Base-by-base conservation (phyloP, 1,140 invertebrate genomes). In the Cydia amplana region DNA sequence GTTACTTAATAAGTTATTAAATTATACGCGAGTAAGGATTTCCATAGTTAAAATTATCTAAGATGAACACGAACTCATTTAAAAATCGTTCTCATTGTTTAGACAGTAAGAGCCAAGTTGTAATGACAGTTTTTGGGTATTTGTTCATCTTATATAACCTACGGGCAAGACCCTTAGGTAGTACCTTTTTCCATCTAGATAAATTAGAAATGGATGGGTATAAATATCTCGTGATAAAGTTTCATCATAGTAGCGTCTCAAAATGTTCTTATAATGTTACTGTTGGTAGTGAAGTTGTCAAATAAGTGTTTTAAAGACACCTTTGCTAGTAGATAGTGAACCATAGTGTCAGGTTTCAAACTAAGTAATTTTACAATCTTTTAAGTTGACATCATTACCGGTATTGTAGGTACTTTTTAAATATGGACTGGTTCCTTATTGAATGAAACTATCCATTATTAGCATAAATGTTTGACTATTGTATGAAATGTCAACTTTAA, bases 1-100 rank as follows among this genome's bases (percentile, higher is more conserved):
- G 64, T 74, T 77, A 77, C 76, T 77, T 77, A 77, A 77, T 77
- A 74, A 70, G 43, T 74, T 74, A 74, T 77, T 65, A 9, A 18
- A 70, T 70, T 36, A 70, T 40, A 25, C 28, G n/a, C 32, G 5
- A 16, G 16, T 67, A 67, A 67, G 25, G 51, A 10, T 60, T 60
- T 60, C 20, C 9, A 23, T 20, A 60, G 20, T 60, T 60, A n/a
- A 2, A 60, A 60, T 60, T 60, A 51, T 51, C 6, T 60, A 20
- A 60, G 18, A 60, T 23, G 55, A 60, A 60, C 9, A 5, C 20
- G 20, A 23, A 4, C 12, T 14, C 43, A 16, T 40, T 40, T 10
- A 40, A 40, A 40, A 40, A 40, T 40, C 4, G 9, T 40, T 40
- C 36, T 40, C 7, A 40, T 40, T 40, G 10, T 2, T 23, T 60